phyloP scores from a whole-genome alignment of 2,113 vertebrate species.

The Carettochelys insculpta region DNA sequence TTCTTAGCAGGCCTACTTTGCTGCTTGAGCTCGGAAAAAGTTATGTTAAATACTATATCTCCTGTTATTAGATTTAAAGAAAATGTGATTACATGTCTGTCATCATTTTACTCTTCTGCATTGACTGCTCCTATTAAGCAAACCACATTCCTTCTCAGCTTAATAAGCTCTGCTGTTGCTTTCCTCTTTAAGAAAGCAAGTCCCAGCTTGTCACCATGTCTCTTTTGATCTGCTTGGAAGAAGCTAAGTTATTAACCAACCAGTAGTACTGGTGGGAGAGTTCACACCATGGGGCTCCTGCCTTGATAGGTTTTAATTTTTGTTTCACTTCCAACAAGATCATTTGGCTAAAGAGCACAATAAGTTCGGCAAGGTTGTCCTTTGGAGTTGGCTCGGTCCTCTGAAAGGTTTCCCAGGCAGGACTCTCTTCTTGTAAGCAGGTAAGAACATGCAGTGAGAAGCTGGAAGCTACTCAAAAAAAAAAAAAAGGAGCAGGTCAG shows the following conservation, averaged over 20 bases:
- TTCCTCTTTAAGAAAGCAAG: slow-evolving; percentile 68
- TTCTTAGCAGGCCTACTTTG: slow-evolving; percentile 33
- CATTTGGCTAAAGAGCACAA: not conserved
- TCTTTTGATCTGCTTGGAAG: slow-evolving; percentile 52
- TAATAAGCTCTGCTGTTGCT: slow-evolving; percentile 73
- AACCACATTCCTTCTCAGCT: slow-evolving; percentile 76
- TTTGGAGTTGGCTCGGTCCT: slow-evolving; percentile 12
- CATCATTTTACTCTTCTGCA: slow-evolving; percentile 66
- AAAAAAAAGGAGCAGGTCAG: slow-evolving; percentile 69
- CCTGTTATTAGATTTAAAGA: slow-evolving; percentile 54
- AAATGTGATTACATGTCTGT: slow-evolving; percentile 62
- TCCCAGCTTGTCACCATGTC: slow-evolving; percentile 64
- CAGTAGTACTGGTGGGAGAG: not conserved
- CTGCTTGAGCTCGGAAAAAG: slow-evolving; percentile 63
- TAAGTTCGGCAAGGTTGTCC: not conserved
- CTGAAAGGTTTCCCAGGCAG: slow-evolving; percentile 29
- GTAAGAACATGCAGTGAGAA: slow-evolving; percentile 64
- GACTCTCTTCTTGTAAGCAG: slow-evolving; percentile 44
- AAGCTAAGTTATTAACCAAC: slow-evolving; percentile 36
- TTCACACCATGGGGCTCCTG: not conserved
- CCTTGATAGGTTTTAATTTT: not conserved
- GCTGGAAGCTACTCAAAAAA: slow-evolving; percentile 67
- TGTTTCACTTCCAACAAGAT: not conserved
- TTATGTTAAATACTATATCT: slow-evolving; percentile 59
- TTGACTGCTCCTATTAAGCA: slow-evolving; percentile 71